Evolutionary conservation across 2,113 vertebrate genomes (phyloP).

Genomic region (Chascanopsetta lugubris): DNA sequence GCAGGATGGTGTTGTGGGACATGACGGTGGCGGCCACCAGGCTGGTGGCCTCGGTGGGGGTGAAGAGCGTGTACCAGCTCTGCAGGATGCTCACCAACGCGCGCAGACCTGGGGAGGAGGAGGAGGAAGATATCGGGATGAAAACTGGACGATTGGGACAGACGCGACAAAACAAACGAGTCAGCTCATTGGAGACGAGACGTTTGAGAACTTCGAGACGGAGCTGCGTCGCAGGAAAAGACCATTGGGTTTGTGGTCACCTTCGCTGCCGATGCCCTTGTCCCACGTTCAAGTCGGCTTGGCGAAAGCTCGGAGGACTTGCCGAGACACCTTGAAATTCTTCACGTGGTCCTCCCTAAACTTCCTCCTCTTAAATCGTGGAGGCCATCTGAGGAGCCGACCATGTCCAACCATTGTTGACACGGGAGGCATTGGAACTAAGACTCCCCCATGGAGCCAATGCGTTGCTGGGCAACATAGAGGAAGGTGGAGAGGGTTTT

Average conservation of each 20-base stretch:
- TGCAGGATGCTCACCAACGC: slow-evolving; percentile 97
- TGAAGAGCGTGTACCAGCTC: slow-evolving; percentile 98
- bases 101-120: slow-evolving; percentile 83
- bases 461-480: too few relatives aligned
- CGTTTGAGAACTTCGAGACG: too few relatives aligned
- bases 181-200: too few relatives aligned
- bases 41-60: slow-evolving; percentile 97
- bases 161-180: background rate
- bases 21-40: slow-evolving; percentile 96
- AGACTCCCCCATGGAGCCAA: too few relatives aligned
- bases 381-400: too few relatives aligned
- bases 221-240: too few relatives aligned
- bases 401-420: too few relatives aligned
- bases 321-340: too few relatives aligned
- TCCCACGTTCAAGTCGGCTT: background rate
- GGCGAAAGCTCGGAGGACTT: too few relatives aligned
- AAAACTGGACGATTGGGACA: background rate
- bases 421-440: too few relatives aligned
- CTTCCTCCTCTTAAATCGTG: background rate
- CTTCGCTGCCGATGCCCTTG: background rate
- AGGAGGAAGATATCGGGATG: background rate
- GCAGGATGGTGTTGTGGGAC: slow-evolving; percentile 96
- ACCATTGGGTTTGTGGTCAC: background rate
- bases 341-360: too few relatives aligned
- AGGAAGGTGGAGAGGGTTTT: too few relatives aligned